Conservation (phyloP, 2,113 vertebrate species). For the Aptenodytes patagonicus region DNA sequence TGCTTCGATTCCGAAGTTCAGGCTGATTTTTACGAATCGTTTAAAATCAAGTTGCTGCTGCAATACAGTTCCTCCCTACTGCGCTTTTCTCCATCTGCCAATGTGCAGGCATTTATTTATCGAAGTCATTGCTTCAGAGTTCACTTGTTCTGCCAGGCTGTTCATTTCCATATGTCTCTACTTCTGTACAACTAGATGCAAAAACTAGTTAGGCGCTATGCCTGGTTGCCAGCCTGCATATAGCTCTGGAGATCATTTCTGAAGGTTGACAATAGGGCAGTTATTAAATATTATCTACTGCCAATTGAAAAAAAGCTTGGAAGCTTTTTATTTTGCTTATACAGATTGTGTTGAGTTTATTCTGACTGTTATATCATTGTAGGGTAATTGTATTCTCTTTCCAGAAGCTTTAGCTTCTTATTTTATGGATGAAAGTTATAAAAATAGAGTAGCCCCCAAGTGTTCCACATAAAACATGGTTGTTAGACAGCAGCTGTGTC, state of each 20-base stretch:
- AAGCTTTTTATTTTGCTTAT: background rate
- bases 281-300: slow-evolving; percentile 2
- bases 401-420: slow-evolving; percentile 11
- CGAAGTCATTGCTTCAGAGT: slow-evolving; percentile 15
- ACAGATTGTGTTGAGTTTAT: slow-evolving; percentile 19
- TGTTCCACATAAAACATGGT: background rate
- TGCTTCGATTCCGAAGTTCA: background rate
- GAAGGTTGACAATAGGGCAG: background rate
- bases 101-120: slow-evolving; percentile 11
- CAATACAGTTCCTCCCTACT: background rate
- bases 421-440: slow-evolving; percentile 7
- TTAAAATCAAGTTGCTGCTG: slow-evolving; percentile 12
- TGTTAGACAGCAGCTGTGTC: slow-evolving; percentile 10
- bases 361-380: background rate
- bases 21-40: background rate
- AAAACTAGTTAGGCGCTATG: background rate
- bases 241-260: background rate
- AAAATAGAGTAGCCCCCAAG: slow-evolving; percentile 29
- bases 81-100: slow-evolving; percentile 28
- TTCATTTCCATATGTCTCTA: slow-evolving; percentile 50
- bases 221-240: background rate
- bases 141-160: slow-evolving; percentile 34
- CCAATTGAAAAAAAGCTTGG: background rate
- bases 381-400: slow-evolving; percentile 19
- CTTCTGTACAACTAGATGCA: slow-evolving; percentile 23